Conservation (phyloP, 2,888 invertebrate genomes). For the Falcaria lacertinaria region DNA sequence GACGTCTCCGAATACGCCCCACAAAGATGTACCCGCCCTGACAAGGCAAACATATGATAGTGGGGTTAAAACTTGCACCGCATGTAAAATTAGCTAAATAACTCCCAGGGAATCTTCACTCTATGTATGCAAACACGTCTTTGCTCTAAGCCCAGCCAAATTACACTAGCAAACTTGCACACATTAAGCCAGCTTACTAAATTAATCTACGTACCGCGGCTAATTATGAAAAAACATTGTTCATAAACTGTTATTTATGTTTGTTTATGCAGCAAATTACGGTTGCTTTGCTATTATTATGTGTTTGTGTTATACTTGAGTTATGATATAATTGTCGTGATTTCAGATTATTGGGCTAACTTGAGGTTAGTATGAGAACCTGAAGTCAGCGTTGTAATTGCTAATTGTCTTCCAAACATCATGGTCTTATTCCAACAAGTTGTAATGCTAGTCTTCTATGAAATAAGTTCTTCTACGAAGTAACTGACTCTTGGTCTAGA, state of each 20-base stretch:
- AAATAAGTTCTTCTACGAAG: too few species aligned
- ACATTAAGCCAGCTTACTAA: slow-evolving; percentile 57
- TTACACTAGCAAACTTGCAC: slow-evolving; percentile 54
- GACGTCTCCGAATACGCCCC: slow-evolving; percentile 9
- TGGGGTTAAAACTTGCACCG: slow-evolving; percentile 65
- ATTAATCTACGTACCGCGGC: slow-evolving; percentile 61
- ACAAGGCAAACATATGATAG: slow-evolving; percentile 60
- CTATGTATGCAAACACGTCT: slow-evolving; percentile 63
- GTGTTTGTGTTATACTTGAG: slow-evolving; percentile 5
- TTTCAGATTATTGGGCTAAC: too few species aligned
- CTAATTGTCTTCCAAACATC: too few species aligned
- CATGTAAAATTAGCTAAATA: slow-evolving; percentile 73
- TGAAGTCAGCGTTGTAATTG: too few species aligned
- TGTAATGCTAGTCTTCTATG: too few species aligned
- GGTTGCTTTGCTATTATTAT: slow-evolving; percentile 14
- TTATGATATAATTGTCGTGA: slow-evolving; percentile 1
- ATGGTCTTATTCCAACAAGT: too few species aligned
- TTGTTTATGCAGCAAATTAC: slow-evolving; percentile 17
- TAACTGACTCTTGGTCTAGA: too few species aligned
- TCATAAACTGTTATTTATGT: slow-evolving; percentile 35
- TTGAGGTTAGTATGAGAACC: too few species aligned
- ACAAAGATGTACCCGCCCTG: slow-evolving; percentile 23
- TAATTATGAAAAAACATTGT: slow-evolving; percentile 59
- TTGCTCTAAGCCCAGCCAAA: slow-evolving; percentile 68
- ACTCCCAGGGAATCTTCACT: slow-evolving; percentile 56